A percentile compares a stretch with the other conserved stretches of the same genome.
Evolutionary conservation across 2,113 vertebrate species (phyloP).

Genomic region (Cygnus buccinator): DNA sequence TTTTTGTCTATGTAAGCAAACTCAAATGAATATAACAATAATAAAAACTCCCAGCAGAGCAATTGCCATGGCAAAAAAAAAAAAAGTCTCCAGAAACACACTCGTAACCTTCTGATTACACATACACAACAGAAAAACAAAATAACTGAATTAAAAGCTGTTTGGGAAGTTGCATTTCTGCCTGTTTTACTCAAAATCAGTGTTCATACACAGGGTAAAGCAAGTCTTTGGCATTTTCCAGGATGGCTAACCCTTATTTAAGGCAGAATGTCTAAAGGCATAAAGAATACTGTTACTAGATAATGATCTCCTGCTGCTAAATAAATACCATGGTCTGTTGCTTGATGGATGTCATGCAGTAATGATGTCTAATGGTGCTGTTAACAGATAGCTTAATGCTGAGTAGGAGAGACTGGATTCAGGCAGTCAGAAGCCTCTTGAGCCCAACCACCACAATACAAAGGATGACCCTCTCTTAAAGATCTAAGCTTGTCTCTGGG

Average conservation of each 20-base stretch:
- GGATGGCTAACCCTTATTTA: constrained; percentile 65
- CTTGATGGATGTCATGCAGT: constrained; percentile 44
- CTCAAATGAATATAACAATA: constrained; percentile 31
- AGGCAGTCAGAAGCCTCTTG: not conserved
- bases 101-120: not conserved
- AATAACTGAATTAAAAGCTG: not conserved
- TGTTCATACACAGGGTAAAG: not conserved
- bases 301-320: constrained; percentile 61
- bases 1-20: constrained; percentile 64
- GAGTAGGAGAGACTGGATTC: not conserved
- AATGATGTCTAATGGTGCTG: constrained; percentile 18
- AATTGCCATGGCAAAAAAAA: not conserved
- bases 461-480: not conserved
- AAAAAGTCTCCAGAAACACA: not conserved
- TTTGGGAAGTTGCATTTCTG: not conserved
- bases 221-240: not conserved
- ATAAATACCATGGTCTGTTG: constrained; percentile 49
- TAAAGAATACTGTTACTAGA: constrained; percentile 29
- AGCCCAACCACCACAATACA: not conserved
- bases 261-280: constrained; percentile 56
- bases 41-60: constrained; percentile 32
- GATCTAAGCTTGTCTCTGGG: not conserved
- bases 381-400: not conserved
- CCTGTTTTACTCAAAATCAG: not conserved
- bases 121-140: not conserved